Conservation (phyloP, 2,797 vertebrate species). For the Champsocephalus esox region DNA sequence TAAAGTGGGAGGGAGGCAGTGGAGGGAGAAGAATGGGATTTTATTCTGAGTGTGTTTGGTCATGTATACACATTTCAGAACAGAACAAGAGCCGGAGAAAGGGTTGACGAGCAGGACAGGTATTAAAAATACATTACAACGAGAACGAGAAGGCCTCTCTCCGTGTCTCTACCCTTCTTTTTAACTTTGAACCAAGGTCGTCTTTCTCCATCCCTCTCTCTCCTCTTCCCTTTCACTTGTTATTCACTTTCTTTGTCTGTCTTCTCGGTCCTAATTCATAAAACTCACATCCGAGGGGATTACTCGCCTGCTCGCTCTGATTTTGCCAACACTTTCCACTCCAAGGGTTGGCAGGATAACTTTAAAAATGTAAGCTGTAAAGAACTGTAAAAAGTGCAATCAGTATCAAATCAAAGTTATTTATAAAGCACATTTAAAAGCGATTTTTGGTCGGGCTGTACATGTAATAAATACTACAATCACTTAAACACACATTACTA, state of each 20-base stretch:
- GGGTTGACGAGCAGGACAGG: constrained; percentile 14
- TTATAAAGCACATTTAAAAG: too few relatives aligned
- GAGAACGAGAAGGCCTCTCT: not conserved
- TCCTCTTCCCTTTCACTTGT: not conserved
- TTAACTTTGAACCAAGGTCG: constrained; percentile 14
- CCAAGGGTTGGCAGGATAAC: not conserved
- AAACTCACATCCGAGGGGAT: constrained; percentile 7
- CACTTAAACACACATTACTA: too few relatives aligned
- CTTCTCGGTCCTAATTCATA: not conserved
- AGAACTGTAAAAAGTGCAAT: too few relatives aligned
- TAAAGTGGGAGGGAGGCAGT: constrained; percentile 41
- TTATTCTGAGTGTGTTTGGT: constrained; percentile 44
- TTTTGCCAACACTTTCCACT: constrained; percentile 16
- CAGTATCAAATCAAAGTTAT: too few relatives aligned
- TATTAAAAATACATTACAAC: constrained; percentile 27
- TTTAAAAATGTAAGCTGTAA: too few relatives aligned
- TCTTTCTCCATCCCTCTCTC: constrained; percentile 1
- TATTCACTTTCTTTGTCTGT: not conserved
- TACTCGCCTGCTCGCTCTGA: constrained; percentile 2
- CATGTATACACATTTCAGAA: constrained; percentile 20
- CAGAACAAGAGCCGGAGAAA: constrained; percentile 34
- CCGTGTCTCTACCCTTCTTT: not conserved
- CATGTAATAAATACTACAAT: too few relatives aligned
- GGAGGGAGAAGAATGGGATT: constrained; percentile 36
- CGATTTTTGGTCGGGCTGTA: too few relatives aligned